Conservation (phyloP, 2,797 vertebrate species). For the Remorina albescens region DNA sequence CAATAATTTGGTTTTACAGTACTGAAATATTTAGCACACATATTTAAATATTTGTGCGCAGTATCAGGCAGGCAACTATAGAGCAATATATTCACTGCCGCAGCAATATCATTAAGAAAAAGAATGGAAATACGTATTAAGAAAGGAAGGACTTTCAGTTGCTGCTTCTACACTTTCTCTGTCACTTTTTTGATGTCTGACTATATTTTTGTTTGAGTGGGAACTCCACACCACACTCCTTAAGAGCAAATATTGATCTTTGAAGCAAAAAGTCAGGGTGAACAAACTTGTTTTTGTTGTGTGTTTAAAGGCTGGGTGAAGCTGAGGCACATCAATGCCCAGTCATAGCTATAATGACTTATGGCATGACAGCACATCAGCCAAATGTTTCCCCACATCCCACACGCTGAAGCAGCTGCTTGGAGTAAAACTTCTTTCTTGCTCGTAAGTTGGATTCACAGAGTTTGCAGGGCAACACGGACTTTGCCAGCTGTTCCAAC, state of each 20-base stretch:
- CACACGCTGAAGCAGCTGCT: constrained; percentile 5
- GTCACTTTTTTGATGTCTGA: background rate
- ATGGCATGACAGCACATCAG: background rate
- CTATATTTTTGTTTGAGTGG: background rate
- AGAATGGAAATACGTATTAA: background rate
- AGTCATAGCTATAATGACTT: background rate
- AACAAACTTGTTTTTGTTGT: background rate
- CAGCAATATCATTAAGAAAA: background rate
- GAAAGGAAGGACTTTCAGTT: background rate
- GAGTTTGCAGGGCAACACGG: constrained; percentile 20
- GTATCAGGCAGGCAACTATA: background rate
- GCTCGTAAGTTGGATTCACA: constrained; percentile 17
- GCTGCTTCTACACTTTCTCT: background rate
- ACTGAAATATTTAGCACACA: background rate
- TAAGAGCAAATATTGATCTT: background rate
- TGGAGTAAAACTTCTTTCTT: background rate
- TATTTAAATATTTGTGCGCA: no score
- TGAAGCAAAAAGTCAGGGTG: constrained; percentile 1
- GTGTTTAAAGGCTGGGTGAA: constrained; percentile 4
- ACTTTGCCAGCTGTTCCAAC: constrained; percentile 14
- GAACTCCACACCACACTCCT: background rate
- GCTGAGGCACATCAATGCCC: background rate
- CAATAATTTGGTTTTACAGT: background rate
- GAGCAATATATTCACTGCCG: background rate
- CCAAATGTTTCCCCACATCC: constrained; percentile 4